These are phyloP conservation scores for Pangasius larnaudii DNA, from an alignment of 2,797 vertebrate species.

Conservation along the genomic window DNA sequence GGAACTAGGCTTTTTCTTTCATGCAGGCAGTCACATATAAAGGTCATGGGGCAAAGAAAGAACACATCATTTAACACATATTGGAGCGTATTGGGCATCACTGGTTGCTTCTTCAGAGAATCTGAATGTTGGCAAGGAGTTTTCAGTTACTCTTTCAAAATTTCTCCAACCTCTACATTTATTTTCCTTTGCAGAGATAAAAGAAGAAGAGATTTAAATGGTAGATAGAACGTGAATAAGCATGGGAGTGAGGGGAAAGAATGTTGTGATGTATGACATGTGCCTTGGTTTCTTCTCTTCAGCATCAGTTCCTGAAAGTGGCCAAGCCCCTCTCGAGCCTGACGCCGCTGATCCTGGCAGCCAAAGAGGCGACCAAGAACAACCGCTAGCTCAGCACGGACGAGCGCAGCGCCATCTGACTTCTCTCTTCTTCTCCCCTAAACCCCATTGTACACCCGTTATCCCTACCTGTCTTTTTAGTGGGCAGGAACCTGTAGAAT, in stretches of 20 bases:
- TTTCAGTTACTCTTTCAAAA: too few relatives aligned
- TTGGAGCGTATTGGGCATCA: neutral
- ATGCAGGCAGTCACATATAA: neutral
- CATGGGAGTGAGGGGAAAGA: neutral
- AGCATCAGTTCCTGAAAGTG: slow-evolving; percentile 97
- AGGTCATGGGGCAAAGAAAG: neutral
- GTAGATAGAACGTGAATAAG: neutral
- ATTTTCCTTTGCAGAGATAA: neutral
- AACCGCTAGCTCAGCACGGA: slow-evolving; percentile 77
- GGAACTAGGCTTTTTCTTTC: neutral
- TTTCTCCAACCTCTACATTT: neutral
- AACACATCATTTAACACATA: neutral
- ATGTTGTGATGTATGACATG: neutral
- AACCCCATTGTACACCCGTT: slow-evolving; percentile 9
- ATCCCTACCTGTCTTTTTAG: slow-evolving; percentile 30
- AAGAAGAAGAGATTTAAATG: neutral
- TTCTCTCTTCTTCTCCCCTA: slow-evolving; percentile 10
- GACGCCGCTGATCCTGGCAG: slow-evolving; percentile 91
- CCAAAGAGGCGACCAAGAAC: slow-evolving; percentile 93
- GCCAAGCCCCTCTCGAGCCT: slow-evolving; percentile 95
- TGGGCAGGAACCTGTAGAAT: slow-evolving; percentile 21
- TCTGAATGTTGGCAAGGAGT: too few relatives aligned
- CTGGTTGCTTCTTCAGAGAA: neutral
- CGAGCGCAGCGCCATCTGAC: neutral
- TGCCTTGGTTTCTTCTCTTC: slow-evolving; percentile 34